These are phyloP conservation scores for Troglohyphantes excavatus DNA, from an alignment of 2,888 invertebrate genomes.

Conservation along the genomic window DNA sequence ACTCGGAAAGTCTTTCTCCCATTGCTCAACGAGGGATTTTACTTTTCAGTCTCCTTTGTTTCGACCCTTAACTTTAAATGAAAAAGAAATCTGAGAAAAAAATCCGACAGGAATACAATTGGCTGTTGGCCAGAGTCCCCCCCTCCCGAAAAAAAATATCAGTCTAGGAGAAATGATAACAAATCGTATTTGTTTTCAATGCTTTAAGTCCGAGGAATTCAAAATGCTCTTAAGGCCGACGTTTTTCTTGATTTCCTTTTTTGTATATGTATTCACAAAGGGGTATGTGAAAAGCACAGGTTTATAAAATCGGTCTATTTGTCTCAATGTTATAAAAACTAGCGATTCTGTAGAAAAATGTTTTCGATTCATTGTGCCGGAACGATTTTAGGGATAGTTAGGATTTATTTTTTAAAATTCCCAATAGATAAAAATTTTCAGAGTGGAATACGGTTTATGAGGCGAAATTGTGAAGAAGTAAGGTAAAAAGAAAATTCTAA, in stretches of 20 bases:
- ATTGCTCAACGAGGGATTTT: slow-evolving; percentile 13
- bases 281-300: slow-evolving; percentile 6
- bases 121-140: background rate
- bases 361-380: background rate
- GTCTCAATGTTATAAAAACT: background rate
- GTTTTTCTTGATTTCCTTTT: background rate
- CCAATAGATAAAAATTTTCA: too few species aligned
- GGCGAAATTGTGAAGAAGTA: too few species aligned
- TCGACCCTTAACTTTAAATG: slow-evolving; percentile 18
- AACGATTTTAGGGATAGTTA: background rate
- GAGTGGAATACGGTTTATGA: too few species aligned
- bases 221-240: background rate
- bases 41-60: background rate
- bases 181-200: slow-evolving; percentile 30
- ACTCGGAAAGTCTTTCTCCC: slow-evolving; percentile 20
- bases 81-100: slow-evolving; percentile 13
- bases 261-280: background rate
- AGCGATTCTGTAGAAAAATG: background rate
- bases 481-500: too few species aligned
- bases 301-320: slow-evolving; percentile 22
- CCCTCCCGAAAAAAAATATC: background rate
- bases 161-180: slow-evolving; percentile 55
- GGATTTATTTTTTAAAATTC: background rate
- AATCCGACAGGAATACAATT: slow-evolving; percentile 25
- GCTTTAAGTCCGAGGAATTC: slow-evolving; percentile 26